phyloP scores from a whole-genome alignment of 35 echinoderm and acorn worm species.

The Nesometra sesokonis region DNA sequence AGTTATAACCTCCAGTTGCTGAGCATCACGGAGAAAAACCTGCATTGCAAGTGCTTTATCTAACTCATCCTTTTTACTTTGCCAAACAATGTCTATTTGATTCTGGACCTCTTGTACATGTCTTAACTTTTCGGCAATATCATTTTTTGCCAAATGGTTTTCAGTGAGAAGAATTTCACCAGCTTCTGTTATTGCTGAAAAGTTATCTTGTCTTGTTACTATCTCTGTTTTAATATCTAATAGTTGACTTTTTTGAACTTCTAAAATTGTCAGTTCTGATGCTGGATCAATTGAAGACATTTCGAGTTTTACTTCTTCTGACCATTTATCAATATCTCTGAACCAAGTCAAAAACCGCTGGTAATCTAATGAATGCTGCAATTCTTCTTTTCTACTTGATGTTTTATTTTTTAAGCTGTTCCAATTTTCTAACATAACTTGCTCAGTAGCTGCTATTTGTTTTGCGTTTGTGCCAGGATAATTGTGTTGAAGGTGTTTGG shows the following conservation, averaged over 20 bases:
- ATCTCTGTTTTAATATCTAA: slow-evolving; percentile 59
- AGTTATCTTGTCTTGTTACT: slow-evolving; percentile 77
- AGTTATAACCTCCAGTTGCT: slow-evolving; percentile 68
- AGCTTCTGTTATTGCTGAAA: slow-evolving; percentile 62
- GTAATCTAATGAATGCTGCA: slow-evolving; percentile 69
- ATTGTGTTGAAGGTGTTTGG: slow-evolving; percentile 47
- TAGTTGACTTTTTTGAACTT: slow-evolving; percentile 54
- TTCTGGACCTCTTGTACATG: slow-evolving; percentile 44
- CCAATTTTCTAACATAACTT: slow-evolving; percentile 54
- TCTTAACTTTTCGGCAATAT: slow-evolving; percentile 83
- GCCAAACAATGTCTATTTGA: slow-evolving; percentile 57
- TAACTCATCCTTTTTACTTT: slow-evolving; percentile 64
- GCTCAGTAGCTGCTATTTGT: slow-evolving; percentile 50
- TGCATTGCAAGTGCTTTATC: slow-evolving; percentile 54
- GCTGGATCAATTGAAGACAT: slow-evolving; percentile 37
- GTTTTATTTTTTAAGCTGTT: slow-evolving; percentile 53
- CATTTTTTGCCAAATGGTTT: slow-evolving; percentile 70
- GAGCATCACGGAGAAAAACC: slow-evolving; percentile 66
- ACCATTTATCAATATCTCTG: slow-evolving; percentile 68
- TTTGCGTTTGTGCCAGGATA: slow-evolving; percentile 68
- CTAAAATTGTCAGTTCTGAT: slow-evolving; percentile 3
- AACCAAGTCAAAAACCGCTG: slow-evolving; percentile 66
- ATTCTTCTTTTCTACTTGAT: slow-evolving; percentile 29
- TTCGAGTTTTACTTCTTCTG: slow-evolving; percentile 45
- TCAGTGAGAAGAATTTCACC: slow-evolving; percentile 73